Conservation (phyloP, 1,140 invertebrate species). For the Cotesia chilonis region DNA sequence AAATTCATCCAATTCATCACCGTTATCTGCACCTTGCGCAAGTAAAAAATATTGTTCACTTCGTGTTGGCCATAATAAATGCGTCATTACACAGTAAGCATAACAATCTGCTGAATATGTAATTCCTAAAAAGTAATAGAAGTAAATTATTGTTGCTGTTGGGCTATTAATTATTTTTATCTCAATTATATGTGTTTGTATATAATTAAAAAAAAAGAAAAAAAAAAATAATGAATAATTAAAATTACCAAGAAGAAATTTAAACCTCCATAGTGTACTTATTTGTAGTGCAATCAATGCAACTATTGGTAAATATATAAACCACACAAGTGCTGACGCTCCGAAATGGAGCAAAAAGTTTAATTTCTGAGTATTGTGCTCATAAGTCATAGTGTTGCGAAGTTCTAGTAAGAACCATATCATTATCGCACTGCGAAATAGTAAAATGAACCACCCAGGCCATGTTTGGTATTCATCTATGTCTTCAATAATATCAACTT, state of each 20-base stretch:
- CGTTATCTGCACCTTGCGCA: constrained; percentile 75
- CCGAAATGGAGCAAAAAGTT: constrained; percentile 96
- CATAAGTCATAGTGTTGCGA: constrained; percentile 90
- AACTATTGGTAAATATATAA: constrained; percentile 94
- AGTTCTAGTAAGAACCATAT: constrained; percentile 94
- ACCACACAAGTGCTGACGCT: constrained; percentile 97
- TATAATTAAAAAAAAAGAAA: not conserved
- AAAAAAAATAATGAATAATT: not conserved
- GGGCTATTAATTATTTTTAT: not conserved
- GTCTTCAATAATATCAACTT: constrained; percentile 95
- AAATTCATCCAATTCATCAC: constrained; percentile 89
- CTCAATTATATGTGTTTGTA: not conserved
- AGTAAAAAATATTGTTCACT: constrained; percentile 90
- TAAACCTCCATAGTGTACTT: constrained; percentile 93
- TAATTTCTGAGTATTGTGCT: constrained; percentile 89
- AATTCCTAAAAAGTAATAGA: constrained; percentile 73
- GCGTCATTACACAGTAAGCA: constrained; percentile 92
- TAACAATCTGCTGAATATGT: constrained; percentile 94
- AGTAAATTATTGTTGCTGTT: constrained; percentile 5
- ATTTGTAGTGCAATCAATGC: constrained; percentile 93
- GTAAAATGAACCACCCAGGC: constrained; percentile 93
- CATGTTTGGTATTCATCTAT: constrained; percentile 97
- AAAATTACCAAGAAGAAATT: constrained; percentile 86
- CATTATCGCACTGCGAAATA: constrained; percentile 89
- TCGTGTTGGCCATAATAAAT: constrained; percentile 90